A percentile compares a stretch with the other conserved stretches of the same genome.
phyloP scores from a whole-genome alignment of 2,888 invertebrate species.

The Antitype chi region DNA sequence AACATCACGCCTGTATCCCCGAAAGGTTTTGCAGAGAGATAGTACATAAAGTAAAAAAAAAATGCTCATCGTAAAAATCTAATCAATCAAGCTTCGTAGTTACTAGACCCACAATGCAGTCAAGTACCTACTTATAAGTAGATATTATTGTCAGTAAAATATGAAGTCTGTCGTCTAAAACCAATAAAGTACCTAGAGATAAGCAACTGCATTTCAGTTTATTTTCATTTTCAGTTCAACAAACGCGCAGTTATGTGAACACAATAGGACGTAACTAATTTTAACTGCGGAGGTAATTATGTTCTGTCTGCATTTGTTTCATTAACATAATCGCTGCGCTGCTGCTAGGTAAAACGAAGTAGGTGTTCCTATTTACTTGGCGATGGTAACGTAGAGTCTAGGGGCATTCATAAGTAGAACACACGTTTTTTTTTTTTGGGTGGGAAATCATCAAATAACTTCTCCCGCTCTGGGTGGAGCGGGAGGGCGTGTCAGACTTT shows the following conservation, averaged over 20 bases:
- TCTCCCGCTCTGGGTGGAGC: too few relatives aligned
- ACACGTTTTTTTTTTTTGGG: too few relatives aligned
- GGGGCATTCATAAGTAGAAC: too few relatives aligned
- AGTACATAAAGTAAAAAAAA: too few relatives aligned
- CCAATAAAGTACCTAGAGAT: slow-evolving; percentile 7
- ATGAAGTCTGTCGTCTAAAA: background rate
- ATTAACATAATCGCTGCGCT: background rate
- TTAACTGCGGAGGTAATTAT: background rate
- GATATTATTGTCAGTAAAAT: background rate
- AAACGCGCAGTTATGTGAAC: background rate
- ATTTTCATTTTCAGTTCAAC: slow-evolving; percentile 21
- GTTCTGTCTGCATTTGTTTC: background rate
- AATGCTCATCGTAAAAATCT: background rate
- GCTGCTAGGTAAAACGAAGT: background rate
- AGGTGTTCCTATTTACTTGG: background rate
- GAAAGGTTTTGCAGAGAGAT: background rate
- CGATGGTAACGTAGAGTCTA: background rate
- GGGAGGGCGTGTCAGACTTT: too few relatives aligned
- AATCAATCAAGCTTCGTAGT: background rate
- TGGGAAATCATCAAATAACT: too few relatives aligned
- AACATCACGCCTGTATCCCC: background rate
- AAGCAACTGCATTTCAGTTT: slow-evolving; percentile 9
- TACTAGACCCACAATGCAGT: background rate
- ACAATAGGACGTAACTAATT: slow-evolving; percentile 26
- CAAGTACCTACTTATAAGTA: background rate